Evolutionary conservation across 2,888 invertebrate species (phyloP).

Genomic region (Lathronympha strigana): DNA sequence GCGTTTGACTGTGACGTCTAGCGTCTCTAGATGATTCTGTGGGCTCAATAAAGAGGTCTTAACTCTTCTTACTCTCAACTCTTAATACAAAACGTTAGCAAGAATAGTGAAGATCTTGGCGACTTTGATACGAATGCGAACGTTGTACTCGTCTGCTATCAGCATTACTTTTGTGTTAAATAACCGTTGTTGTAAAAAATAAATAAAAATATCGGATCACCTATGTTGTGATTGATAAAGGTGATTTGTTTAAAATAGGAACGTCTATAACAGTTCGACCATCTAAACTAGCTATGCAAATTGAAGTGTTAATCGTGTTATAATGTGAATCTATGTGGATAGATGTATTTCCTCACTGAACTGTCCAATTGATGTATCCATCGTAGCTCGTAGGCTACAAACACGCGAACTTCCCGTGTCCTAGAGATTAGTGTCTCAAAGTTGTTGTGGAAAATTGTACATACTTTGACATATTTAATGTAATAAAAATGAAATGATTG

Average conservation of each 20-base stretch:
- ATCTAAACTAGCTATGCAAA: not conserved
- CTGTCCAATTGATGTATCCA: constrained; percentile 1
- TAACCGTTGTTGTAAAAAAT: too few relatives aligned
- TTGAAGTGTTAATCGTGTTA: constrained; percentile 12
- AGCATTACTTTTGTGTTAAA: too few relatives aligned
- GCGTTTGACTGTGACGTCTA: not conserved
- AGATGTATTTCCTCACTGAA: constrained; percentile 1
- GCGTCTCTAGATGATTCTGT: not conserved
- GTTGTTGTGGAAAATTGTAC: constrained; percentile 36
- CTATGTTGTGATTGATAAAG: too few relatives aligned
- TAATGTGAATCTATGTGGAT: constrained; percentile 8
- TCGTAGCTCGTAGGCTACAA: not conserved
- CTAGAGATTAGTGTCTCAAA: constrained; percentile 27
- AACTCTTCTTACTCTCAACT: not conserved
- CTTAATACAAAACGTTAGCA: not conserved
- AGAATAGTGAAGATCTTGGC: not conserved
- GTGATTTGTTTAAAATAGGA: not conserved
- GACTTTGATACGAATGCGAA: not conserved
- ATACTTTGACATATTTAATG: constrained; percentile 36
- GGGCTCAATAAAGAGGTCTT: not conserved
- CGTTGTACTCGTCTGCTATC: too few relatives aligned
- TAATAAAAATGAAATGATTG: constrained; percentile 23
- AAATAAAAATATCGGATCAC: too few relatives aligned
- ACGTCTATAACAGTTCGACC: not conserved
- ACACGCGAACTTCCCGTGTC: not conserved